Base-by-base conservation (phyloP, 2,113 vertebrate species). In the Bothrops jararaca region DNA sequence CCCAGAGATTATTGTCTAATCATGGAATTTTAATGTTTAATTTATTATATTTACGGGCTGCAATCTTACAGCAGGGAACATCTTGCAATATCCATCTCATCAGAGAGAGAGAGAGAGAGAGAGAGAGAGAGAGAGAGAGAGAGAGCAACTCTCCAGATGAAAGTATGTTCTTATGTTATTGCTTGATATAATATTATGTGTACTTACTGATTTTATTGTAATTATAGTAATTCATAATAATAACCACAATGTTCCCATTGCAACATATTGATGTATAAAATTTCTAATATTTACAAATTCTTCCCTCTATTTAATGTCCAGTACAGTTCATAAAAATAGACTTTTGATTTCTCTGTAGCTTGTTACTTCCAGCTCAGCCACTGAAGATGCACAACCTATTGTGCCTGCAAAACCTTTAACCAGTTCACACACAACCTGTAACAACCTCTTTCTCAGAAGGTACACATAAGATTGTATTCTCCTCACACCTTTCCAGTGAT, bases 171-270 rank as follows among this genome's bases (percentile, higher is more conserved):
- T 22, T 52, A n/a, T 64, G 18, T 86, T 87, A 69, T 58, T 87
- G 26, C 56, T 93, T 90, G 24, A 89, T 90, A 64, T 50, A 93
- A 90, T 96, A 94, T 94, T 95, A 95, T 85, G 92, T 94, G 94
- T 45, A 54, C 42, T 90, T 56, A 64, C 29, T 93, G 42, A 89
- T 86, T 60, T 85, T 58, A 90, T 86, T 90, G 22, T 22, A 64
- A 45, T 89, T 58, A 90, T 52, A 39, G 22, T 39, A 50, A 53
- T 20, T 86, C 45, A 57, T 23, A 90, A 24, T 58, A 56, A 89
- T 34, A 89, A 23, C 29, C 52, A 86, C 20, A 60, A 85, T 86
- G 24, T 20, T 92, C 45, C 56, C 34, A 60, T 29, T 54, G 34
- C 23, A 54, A 89, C 45, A 29, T 45, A 60, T 52, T 56, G 64